phyloP scores from a whole-genome alignment of 2,888 invertebrate genomes.

The Thera britannica region DNA sequence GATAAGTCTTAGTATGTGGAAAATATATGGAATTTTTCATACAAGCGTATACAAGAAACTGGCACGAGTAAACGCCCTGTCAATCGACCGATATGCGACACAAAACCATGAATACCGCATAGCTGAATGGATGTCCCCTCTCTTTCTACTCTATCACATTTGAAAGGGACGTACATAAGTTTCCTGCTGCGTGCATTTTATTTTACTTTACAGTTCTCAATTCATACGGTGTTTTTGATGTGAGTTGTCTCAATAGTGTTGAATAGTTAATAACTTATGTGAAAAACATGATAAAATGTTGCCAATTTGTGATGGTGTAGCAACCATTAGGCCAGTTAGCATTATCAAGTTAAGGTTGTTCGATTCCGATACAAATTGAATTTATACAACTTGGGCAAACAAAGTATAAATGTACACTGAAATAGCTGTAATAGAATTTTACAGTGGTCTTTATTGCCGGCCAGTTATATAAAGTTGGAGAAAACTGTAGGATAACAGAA shows the following conservation, averaged over 20 bases:
- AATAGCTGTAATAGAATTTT: no score
- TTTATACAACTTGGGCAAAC: no score
- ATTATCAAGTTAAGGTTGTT: conserved; percentile 13
- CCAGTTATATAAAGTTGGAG: no score
- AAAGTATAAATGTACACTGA: no score
- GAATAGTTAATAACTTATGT: conserved; percentile 1
- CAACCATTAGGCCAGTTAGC: conserved; percentile 10
- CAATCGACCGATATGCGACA: conserved; percentile 1
- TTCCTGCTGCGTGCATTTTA: neutral
- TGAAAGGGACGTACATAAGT: neutral
- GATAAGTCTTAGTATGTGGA: no score
- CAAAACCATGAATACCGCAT: conserved; percentile 12
- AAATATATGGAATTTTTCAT: no score
- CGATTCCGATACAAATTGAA: no score
- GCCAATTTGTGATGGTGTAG: conserved; percentile 5
- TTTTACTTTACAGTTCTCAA: neutral
- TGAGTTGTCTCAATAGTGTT: neutral
- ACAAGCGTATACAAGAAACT: no score
- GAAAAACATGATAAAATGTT: neutral
- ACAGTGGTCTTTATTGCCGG: no score
- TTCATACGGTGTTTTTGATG: neutral
- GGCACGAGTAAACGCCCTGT: no score
- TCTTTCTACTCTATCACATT: conserved; percentile 10
- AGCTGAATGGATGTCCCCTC: conserved; percentile 12
- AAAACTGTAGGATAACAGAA: no score